Evolutionary conservation across 1,140 invertebrate species (phyloP).

Genomic region (Asbolus verrucosus): DNA sequence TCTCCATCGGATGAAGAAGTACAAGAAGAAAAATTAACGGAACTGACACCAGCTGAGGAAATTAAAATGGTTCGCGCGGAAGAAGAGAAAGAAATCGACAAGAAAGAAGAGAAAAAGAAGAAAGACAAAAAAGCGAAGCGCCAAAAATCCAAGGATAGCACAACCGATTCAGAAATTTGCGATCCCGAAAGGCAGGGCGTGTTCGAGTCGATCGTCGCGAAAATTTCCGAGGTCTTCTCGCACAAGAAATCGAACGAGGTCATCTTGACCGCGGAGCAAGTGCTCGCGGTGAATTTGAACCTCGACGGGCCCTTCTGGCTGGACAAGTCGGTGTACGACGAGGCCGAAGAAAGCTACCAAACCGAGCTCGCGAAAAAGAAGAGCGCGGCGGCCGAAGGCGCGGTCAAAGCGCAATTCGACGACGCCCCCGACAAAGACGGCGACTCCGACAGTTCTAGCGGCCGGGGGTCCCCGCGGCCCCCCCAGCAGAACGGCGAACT

Average conservation of each 20-base stretch:
- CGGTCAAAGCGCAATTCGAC: conserved; percentile 58
- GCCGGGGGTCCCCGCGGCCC: conserved; percentile 68
- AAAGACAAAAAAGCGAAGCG: conserved; percentile 47
- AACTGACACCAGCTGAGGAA: conserved; percentile 40
- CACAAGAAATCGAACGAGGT: conserved; percentile 52
- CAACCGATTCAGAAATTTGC: conserved; percentile 29
- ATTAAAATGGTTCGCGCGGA: conserved; percentile 28
- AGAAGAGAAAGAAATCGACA: no score
- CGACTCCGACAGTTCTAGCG: conserved; percentile 72
- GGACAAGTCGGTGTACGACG: conserved; percentile 71
- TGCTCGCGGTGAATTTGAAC: conserved; percentile 62
- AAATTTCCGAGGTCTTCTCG: conserved; percentile 55
- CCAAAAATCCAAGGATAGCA: conserved; percentile 16
- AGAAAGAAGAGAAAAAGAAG: conserved; percentile 43
- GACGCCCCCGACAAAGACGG: conserved; percentile 69
- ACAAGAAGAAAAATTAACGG: conserved; percentile 28
- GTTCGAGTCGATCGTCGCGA: conserved; percentile 57
- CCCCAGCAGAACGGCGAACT: conserved; percentile 33
- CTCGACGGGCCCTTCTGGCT: conserved; percentile 72
- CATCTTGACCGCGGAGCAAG: conserved; percentile 30
- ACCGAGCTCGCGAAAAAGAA: conserved; percentile 65
- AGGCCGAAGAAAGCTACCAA: conserved; percentile 73
- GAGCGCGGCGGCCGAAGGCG: conserved; percentile 63
- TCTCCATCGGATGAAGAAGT: conserved; percentile 9
- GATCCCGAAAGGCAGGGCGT: conserved; percentile 52